These are phyloP conservation scores for Geopemphigus sp. DNA, from an alignment of 1,140 invertebrate species.

Conservation along the genomic window DNA sequence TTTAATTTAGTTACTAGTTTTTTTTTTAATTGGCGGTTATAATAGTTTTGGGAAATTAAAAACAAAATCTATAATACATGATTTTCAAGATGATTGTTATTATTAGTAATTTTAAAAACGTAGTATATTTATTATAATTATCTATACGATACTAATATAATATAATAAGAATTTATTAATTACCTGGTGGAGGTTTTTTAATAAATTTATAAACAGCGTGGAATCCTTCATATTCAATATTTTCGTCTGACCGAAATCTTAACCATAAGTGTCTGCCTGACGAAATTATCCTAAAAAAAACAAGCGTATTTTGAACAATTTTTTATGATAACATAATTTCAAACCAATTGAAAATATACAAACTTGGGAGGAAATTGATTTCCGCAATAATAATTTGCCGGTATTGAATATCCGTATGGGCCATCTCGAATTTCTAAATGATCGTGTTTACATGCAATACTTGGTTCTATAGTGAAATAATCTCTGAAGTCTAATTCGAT, in stretches of 20 bases:
- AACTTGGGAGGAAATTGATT: constrained; percentile 70
- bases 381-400: constrained; percentile 71
- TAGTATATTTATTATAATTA: no score
- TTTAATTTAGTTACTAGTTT: no score
- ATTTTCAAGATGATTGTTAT: no score
- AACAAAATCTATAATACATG: no score
- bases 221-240: constrained; percentile 80
- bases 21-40: no score
- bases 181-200: constrained; percentile 60
- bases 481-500: constrained; percentile 80
- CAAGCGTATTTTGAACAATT: no score
- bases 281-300: constrained; percentile 61
- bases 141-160: constrained; percentile 42
- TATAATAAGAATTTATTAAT: constrained; percentile 52
- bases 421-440: constrained; percentile 82
- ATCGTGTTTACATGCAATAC: constrained; percentile 75
- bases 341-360: not conserved
- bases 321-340: not conserved
- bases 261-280: constrained; percentile 77
- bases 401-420: constrained; percentile 75
- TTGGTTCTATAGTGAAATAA: constrained; percentile 74
- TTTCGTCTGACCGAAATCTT: constrained; percentile 79
- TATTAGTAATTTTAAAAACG: no score
- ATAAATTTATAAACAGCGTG: constrained; percentile 72
- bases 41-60: no score